phyloP scores from a whole-genome alignment of 2,797 vertebrate species.

The Spheniscus humboldti region DNA sequence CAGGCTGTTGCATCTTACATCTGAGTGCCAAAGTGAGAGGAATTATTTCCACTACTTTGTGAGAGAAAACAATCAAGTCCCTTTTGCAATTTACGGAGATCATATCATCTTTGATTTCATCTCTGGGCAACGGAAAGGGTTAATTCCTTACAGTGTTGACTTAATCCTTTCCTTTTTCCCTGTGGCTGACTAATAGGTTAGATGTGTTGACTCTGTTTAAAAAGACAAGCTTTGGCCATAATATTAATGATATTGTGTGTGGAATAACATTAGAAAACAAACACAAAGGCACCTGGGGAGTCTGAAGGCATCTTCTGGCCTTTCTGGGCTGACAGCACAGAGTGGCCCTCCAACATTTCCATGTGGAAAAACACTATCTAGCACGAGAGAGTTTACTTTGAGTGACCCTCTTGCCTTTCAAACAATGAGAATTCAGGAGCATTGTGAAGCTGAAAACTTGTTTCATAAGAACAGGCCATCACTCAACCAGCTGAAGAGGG shows the following conservation, averaged over 20 bases:
- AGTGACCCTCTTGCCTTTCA: conserved; percentile 45
- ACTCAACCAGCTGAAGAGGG: not conserved
- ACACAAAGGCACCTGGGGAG: conserved; percentile 35
- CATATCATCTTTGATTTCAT: not conserved
- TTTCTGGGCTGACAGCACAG: conserved; percentile 2
- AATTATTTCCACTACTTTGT: not conserved
- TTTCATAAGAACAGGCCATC: not conserved
- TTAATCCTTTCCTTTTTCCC: conserved; percentile 33
- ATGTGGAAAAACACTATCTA: conserved; percentile 18
- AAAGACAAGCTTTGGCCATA: conserved; percentile 23
- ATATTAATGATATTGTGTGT: conserved; percentile 29
- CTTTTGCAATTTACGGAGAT: not conserved
- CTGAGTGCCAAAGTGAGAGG: not conserved
- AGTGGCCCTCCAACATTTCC: conserved; percentile 12
- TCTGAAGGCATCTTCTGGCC: conserved; percentile 45
- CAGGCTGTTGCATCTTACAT: not conserved
- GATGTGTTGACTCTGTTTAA: not conserved
- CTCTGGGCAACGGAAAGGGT: conserved; percentile 17
- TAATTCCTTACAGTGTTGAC: conserved; percentile 33
- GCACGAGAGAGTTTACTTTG: conserved; percentile 36
- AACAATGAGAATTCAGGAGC: conserved; percentile 38
- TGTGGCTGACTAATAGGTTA: conserved; percentile 22
- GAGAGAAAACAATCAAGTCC: not conserved
- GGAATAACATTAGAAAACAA: conserved; percentile 40
- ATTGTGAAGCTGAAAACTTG: not conserved